Evolutionary conservation across 2,888 invertebrate species (phyloP), one percentile per base, ranked within the genome.

Genomic region (Epinotia nisella): DNA sequence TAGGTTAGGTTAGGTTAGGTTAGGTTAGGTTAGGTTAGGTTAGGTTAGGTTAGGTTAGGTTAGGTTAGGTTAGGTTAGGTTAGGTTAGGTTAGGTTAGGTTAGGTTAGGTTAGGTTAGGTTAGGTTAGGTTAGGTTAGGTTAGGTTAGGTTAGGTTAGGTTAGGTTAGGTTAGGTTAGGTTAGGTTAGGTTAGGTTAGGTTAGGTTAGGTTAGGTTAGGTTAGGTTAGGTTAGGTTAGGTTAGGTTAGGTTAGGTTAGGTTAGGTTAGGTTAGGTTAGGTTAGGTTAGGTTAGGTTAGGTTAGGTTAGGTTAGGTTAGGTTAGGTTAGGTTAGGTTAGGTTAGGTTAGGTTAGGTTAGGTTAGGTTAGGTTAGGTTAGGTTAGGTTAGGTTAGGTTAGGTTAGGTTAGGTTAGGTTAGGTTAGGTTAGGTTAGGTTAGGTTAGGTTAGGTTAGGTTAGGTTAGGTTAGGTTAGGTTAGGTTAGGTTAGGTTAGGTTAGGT

Each of bases 181-280:
- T 62, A 68, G 68, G 61, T 68, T 62, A 68, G 68, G 60, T 68
- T 62, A 68, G 73, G 67, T 73, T 68, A 68, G 73, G 67, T 73
- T 71, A 68, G 73, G 67, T 73, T 68, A 68, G 73, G 74, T 74
- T 74, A 69, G 70, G 69, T 74, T 70, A 70, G 74, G 74, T 70
- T 70, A 64, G 74, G 74, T 74, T 74, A 74, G 74, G 74, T 74
- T 74, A 74, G 74, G 74, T 74, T 69, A 74, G 74, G 74, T 74
- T 74, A 74, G 74, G 74, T 74, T 69, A 74, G 56, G 64, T 53
- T 65, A 56, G 56, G 56, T 74, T 74, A 74, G 76, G 75, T 78
- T 78, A 75, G 76, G 74, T 77, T 75, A 75, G 76, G 76, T 76
- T 76, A 75, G 75, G 75, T 74, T 76, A 76, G 74, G 75, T 77